phyloP scores from a whole-genome alignment of 2,113 vertebrate species.

The Peromyscus polionotus region DNA sequence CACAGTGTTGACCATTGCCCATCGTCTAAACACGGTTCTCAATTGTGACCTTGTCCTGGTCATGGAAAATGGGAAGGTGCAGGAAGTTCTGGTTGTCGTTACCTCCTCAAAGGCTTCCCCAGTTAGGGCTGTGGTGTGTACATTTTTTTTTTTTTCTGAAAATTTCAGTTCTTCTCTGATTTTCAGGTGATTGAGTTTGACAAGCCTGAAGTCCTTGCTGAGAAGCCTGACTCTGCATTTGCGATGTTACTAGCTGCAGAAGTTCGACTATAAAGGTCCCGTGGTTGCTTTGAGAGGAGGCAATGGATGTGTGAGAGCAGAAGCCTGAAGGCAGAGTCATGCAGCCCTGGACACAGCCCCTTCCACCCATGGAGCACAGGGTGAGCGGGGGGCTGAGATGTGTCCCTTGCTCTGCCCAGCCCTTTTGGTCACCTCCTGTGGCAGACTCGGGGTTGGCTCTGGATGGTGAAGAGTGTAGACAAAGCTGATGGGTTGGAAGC shows the following conservation, averaged over 20 bases:
- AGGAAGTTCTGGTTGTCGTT: not conserved
- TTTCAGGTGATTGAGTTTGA: conserved; percentile 90
- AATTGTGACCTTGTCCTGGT: conserved; percentile 90
- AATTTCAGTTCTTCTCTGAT: conserved; percentile 35
- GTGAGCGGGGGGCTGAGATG: not conserved
- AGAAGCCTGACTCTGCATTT: conserved; percentile 89
- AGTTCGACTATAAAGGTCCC: not conserved
- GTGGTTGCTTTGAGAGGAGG: not conserved
- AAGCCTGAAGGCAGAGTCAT: not conserved
- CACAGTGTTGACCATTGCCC: conserved; percentile 92
- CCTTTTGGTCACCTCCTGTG: not conserved
- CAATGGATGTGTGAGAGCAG: not conserved
- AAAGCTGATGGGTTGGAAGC: not conserved
- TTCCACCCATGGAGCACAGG: not conserved
- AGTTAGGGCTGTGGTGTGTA: not conserved
- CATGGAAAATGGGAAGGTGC: conserved; percentile 91
- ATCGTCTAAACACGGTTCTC: conserved; percentile 91
- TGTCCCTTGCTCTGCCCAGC: not conserved
- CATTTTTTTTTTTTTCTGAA: not conserved
- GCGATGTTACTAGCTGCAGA: conserved; percentile 87
- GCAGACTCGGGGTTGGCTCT: not conserved
- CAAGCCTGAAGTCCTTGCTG: conserved; percentile 87
- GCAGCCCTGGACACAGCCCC: not conserved
- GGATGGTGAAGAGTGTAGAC: not conserved
- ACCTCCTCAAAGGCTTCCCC: not conserved